These are phyloP conservation scores for Drosophila subobscura DNA, from an alignment of 1,140 invertebrate genomes.

Conservation along the genomic window DNA sequence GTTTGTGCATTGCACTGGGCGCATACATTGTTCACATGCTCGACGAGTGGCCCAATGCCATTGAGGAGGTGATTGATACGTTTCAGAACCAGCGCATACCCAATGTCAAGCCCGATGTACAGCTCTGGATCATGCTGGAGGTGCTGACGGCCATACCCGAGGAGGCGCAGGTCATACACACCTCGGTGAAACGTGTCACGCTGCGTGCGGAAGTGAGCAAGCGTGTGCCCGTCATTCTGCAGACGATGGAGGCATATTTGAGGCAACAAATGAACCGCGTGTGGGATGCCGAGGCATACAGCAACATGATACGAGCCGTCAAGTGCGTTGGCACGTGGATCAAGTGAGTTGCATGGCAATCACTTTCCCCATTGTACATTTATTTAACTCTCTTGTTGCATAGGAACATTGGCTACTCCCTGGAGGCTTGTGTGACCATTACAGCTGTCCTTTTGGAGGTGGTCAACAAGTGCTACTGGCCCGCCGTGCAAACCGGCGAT, in stretches of 20 bases:
- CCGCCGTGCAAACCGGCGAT: constrained; percentile 69
- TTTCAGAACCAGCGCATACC: constrained; percentile 87
- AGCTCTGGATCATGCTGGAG: constrained; percentile 88
- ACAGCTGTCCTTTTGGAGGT: constrained; percentile 72
- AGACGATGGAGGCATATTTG: constrained; percentile 71
- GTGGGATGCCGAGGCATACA: constrained; percentile 76
- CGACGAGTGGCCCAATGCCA: constrained; percentile 87
- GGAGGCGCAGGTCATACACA: constrained; percentile 85
- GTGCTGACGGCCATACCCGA: constrained; percentile 91
- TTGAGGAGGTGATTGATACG: constrained; percentile 87
- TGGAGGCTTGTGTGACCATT: constrained; percentile 83
- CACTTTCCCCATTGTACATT: neutral
- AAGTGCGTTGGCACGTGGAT: constrained; percentile 88
- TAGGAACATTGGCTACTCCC: constrained; percentile 82
- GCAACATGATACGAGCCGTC: constrained; percentile 85
- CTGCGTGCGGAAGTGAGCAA: constrained; percentile 72
- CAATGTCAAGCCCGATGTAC: constrained; percentile 84
- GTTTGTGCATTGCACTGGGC: constrained; percentile 91
- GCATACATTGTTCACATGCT: constrained; percentile 89
- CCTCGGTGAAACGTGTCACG: constrained; percentile 72
- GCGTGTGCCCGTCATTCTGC: constrained; percentile 68
- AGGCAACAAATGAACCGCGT: constrained; percentile 60
- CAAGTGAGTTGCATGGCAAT: constrained; percentile 71
- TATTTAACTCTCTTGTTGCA: neutral
- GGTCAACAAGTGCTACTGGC: constrained; percentile 82